Evolutionary conservation across 2,113 vertebrate species (phyloP).

Genomic region (Sceloporus undulatus): DNA sequence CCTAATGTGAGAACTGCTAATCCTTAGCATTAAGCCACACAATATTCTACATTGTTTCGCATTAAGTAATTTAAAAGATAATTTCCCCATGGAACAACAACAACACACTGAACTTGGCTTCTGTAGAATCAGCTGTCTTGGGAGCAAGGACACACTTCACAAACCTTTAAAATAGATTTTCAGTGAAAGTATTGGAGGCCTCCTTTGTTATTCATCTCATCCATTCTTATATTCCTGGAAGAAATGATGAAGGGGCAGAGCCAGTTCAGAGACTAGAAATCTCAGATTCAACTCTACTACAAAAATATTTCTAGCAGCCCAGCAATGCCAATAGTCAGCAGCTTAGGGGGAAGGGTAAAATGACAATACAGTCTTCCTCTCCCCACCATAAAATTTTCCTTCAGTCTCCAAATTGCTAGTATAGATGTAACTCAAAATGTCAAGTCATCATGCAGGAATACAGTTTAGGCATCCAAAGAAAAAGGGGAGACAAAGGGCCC

Average conservation of each 20-base stretch:
- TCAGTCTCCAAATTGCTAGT: too few species aligned
- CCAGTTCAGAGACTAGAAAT: conserved; percentile 58
- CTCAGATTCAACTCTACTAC: conserved; percentile 8
- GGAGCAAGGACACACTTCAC: conserved; percentile 73
- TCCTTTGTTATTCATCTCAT: conserved; percentile 53
- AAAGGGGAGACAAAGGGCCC: too few species aligned
- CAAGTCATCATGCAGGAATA: too few species aligned
- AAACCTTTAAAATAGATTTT: conserved; percentile 73
- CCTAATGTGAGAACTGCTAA: conserved; percentile 77
- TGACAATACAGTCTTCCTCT: too few species aligned
- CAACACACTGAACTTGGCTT: conserved; percentile 66
- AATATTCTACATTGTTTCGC: conserved; percentile 59
- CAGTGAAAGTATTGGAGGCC: conserved; percentile 50
- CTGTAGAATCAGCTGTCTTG: conserved; percentile 65
- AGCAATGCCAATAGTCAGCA: neutral
- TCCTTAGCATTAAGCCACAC: conserved; percentile 75
- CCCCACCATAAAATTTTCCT: too few species aligned
- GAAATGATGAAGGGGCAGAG: conserved; percentile 53
- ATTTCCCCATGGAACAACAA: conserved; percentile 80
- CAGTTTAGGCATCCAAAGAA: too few species aligned
- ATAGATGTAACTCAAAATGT: too few species aligned
- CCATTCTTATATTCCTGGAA: conserved; percentile 55
- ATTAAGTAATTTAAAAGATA: conserved; percentile 82
- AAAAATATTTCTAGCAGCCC: conserved; percentile 19
- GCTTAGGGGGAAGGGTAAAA: too few species aligned